phyloP scores from a whole-genome alignment of 2,797 vertebrate genomes.

The Erpetoichthys calabaricus region DNA sequence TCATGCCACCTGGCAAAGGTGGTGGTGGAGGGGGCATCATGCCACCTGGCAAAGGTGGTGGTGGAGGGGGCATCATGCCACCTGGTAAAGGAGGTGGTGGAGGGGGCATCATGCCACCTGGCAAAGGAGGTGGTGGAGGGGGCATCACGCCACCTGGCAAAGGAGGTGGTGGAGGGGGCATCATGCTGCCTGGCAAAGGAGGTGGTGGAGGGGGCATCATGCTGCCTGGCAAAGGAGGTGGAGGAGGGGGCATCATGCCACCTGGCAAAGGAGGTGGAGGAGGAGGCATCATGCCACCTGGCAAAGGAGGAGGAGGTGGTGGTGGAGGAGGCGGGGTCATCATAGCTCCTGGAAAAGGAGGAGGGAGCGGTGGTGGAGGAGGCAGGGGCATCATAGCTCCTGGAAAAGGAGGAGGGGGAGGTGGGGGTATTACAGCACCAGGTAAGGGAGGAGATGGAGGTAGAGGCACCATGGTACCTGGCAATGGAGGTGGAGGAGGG shows the following conservation, averaged over 20 bases:
- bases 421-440: fast-evolving
- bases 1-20: slow-evolving; percentile 4
- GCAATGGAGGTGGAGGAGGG: slow-evolving; percentile 22
- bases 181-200: slow-evolving; percentile 13
- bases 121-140: slow-evolving; percentile 22
- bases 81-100: slow-evolving; percentile 20
- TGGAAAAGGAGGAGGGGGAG: neutral
- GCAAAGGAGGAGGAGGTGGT: slow-evolving; percentile 18
- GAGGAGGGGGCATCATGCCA: slow-evolving; percentile 20
- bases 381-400: too few relatives aligned
- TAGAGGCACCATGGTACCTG: neutral
- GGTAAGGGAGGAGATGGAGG: slow-evolving; percentile 7
- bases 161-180: slow-evolving; percentile 19
- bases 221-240: slow-evolving; percentile 14
- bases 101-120: slow-evolving; percentile 27
- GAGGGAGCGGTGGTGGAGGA: slow-evolving; percentile 7
- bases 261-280: slow-evolving; percentile 22
- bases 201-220: slow-evolving; percentile 20
- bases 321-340: slow-evolving; percentile 20
- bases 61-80: slow-evolving; percentile 15
- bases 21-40: slow-evolving; percentile 24
- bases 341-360: slow-evolving; percentile 13
- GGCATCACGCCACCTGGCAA: slow-evolving; percentile 11
- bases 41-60: slow-evolving; percentile 44
- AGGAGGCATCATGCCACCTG: slow-evolving; percentile 13